These are phyloP conservation scores for Folsomia candida DNA, from an alignment of 2,888 invertebrate genomes.

Conservation along the genomic window DNA sequence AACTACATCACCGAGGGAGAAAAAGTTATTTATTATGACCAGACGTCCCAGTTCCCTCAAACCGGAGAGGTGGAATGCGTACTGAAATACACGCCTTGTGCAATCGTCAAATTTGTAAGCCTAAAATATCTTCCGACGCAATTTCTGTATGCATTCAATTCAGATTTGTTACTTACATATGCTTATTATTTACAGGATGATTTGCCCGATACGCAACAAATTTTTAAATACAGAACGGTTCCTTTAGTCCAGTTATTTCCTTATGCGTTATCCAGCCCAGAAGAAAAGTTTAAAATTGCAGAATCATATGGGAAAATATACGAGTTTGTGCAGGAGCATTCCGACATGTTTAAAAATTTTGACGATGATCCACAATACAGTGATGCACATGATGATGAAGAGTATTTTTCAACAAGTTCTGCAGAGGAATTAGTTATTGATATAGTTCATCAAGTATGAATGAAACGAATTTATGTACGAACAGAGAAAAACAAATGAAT, in stretches of 20 bases:
- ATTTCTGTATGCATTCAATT: not conserved
- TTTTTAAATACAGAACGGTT: conserved; percentile 35
- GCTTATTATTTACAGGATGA: conserved; percentile 25
- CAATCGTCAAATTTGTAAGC: conserved; percentile 42
- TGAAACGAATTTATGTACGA: too few species aligned
- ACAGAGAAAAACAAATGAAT: too few species aligned
- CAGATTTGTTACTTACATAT: not conserved
- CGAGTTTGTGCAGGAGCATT: conserved; percentile 18
- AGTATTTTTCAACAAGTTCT: not conserved
- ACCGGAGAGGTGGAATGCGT: conserved; percentile 34
- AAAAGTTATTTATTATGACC: conserved; percentile 36
- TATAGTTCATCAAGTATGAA: not conserved
- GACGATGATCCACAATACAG: conserved; percentile 12
- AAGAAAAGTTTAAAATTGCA: conserved; percentile 33
- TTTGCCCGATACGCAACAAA: conserved; percentile 20
- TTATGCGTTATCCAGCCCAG: conserved; percentile 30
- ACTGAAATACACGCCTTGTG: conserved; percentile 34
- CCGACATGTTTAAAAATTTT: conserved; percentile 1
- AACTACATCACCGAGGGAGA: conserved; percentile 29
- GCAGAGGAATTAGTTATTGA: not conserved
- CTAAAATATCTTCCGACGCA: too few species aligned
- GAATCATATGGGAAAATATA: conserved; percentile 23
- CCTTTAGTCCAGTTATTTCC: conserved; percentile 37
- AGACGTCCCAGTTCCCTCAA: conserved; percentile 27
- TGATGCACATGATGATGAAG: conserved; percentile 10